Conservation (phyloP, 1,140 invertebrate genomes). For the Drosophila tsacasi region DNA sequence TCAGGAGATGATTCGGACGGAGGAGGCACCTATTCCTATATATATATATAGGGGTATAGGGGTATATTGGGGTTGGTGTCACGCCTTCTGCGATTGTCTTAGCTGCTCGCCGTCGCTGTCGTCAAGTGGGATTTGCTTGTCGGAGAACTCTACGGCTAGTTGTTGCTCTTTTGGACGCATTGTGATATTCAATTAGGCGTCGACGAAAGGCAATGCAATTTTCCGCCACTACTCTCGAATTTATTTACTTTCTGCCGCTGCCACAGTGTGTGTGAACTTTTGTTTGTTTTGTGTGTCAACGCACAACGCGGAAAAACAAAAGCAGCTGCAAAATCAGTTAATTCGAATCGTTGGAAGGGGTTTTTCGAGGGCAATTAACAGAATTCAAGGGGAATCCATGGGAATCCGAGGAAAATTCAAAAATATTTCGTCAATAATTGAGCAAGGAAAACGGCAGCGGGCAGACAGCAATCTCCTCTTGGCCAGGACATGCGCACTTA, state of each 20-base stretch:
- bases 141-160: conserved; percentile 8
- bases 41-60: not conserved
- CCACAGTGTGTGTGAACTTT: conserved; percentile 24
- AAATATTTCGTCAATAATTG: conserved; percentile 67
- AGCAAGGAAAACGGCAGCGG: conserved; percentile 38
- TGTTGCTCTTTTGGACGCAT: conserved; percentile 16
- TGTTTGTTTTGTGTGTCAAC: conserved; percentile 49
- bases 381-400: not conserved
- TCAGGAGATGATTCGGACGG: conserved; percentile 11
- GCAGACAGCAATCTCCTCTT: conserved; percentile 28
- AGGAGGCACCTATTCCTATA: not conserved
- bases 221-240: conserved; percentile 51
- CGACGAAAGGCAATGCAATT: conserved; percentile 77
- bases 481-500: conserved; percentile 74
- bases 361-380: conserved; percentile 57
- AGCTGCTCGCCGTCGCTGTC: conserved; percentile 46
- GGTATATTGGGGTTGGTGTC: conserved; percentile 2
- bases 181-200: conserved; percentile 77
- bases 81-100: conserved; percentile 69
- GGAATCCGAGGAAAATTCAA: conserved; percentile 44
- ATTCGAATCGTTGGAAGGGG: conserved; percentile 44
- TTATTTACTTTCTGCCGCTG: conserved; percentile 64
- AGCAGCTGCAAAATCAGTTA: conserved; percentile 68
- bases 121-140: conserved; percentile 73
- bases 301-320: conserved; percentile 23